Evolutionary conservation across 2,888 invertebrate genomes (phyloP), one percentile per base, ranked within the genome.

Genomic region (Pseudococcus viburni): DNA sequence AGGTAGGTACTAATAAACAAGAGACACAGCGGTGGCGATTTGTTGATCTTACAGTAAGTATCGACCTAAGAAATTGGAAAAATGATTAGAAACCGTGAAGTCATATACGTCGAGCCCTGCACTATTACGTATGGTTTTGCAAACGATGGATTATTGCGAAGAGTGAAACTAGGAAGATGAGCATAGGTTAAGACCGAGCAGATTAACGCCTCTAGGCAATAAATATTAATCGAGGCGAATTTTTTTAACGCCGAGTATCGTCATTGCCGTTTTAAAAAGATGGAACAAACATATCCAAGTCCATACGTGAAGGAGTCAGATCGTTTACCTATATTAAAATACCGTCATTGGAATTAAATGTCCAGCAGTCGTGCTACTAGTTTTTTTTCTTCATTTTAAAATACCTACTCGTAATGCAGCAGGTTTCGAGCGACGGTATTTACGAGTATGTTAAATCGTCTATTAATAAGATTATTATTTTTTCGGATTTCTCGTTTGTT

Each of bases 91-190:
- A 64, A 64, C 64, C 22, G 22, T 64, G 64, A 64, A 64, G 64
- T 64, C 59, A 59, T 19, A 59, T 55, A 55, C 17, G 6, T 8
- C 55, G n/a, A n/a, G n/a, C 22, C 22, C 17, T 4, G n/a, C 9
- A 64, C 11, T 22, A 33, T 73, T 73, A 73, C 73, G 73, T 73
- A 33, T 33, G 73, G 17, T 73, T 73, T 73, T 73, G 73, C 73
- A 73, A 73, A 73, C 73, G 73, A 73, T 19, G 73, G 73, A 73
- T 73, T 73, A 73, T 73, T 73, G 73, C 73, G 33, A 73, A 73
- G 73, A 73, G 73, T 73, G 73, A 73, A 73, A 73, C 73, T 73
- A 73, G 73, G 73, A 73, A 73, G 73, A 73, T 73, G 73, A 73
- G 73, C 73, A 33, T 33, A 73, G 73, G 73, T 73, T 73, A 73